Evolutionary conservation across 2,888 invertebrate genomes (phyloP), one percentile per base, ranked within the genome.

Genomic region (Melinaea marsaeus): DNA sequence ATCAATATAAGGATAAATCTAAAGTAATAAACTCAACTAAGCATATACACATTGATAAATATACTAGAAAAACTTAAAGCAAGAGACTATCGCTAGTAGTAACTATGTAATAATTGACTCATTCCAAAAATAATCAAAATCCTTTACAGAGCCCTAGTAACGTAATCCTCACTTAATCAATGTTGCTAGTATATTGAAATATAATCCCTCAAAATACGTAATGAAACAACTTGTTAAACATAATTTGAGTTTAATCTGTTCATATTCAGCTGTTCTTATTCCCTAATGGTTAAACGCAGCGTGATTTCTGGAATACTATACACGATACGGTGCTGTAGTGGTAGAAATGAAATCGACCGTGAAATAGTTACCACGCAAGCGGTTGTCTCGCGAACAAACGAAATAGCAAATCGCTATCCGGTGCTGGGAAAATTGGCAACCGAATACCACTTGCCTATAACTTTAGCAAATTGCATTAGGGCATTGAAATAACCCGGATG

Each of bases 331-430:
- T 64, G 80, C 85, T 85, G 83, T 82, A 83, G 83, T 83, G 79
- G 80, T 78, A 76, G 79, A 76, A 74, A 79, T 79, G 85, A 86
- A 88, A 89, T 88, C 84, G 88, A 88, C 81, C 88, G 87, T 88
- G 86, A 88, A 89, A 88, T 88, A 80, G 88, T 84, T 85, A 85
- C 87, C 86, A 83, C 86, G 79, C 79, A 78, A 76, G 79, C 76
- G 84, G 82, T 82, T 86, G 85, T 85, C 86, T 85, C 83, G 84
- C 79, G 85, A 82, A 86, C 87, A 84, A 86, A 87, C 86, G 82
- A 80, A 84, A 85, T 85, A 78, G 82, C 79, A 76, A 76, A 76
- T 79, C 71, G 70, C 70, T 79, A 78, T 78, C 75, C 71, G 69
- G 85, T 83, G 84, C 84, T 84, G 80, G 83, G 85, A 85, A 87